Base-by-base conservation (phyloP, 2,113 vertebrate genomes). In the Notothenia rossii region DNA sequence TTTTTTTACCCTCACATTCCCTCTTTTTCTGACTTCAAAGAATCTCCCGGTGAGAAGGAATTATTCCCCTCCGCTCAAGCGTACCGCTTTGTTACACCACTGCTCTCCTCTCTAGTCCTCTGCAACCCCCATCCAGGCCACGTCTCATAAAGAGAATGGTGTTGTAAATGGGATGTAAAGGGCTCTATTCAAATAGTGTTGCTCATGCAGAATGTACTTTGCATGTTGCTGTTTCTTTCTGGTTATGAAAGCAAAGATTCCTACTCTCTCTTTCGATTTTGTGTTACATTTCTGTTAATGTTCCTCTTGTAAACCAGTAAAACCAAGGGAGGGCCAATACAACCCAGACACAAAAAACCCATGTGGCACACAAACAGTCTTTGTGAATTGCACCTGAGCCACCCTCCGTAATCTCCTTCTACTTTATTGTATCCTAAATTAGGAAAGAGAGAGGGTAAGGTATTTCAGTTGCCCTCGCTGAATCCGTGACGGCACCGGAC, bases 1-100 rank as follows among this genome's bases (percentile, higher is more conserved):
- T 72, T 83, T 72, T 83, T 69, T 61, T 69, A 45, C 49, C 64
- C 81, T 55, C 79, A 73, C 82, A 75, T 88, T 80, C 84, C 81
- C 75, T 86, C 36, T 77, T 81, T 86, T 81, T 75, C 60, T 53
- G 60, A 85, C 88, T 92, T 93, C 88, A 93, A 92, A 93, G 86
- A 81, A 82, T 75, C 88, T 89, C 89, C 81, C 0, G 85, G 71
- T 83, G 86, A 83, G 90, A 88, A 68, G 87, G 87, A 91, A 85
- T 88, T 89, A 90, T 91, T 85, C 85, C 46, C 55, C 69, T 86
- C 75, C 72, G 45, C 68, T 91, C 83, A 88, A 84, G 76, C 87
- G 53, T 84, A 58, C 53, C 2, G 12, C 85, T 85, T 82, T 83
- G 71, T 86, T 84, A 73, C 65, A 51, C 55, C 50, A 22, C 63